These are phyloP conservation scores for Leptinotarsa undecemlineata DNA, from an alignment of 1,140 invertebrate species.

Conservation along the genomic window DNA sequence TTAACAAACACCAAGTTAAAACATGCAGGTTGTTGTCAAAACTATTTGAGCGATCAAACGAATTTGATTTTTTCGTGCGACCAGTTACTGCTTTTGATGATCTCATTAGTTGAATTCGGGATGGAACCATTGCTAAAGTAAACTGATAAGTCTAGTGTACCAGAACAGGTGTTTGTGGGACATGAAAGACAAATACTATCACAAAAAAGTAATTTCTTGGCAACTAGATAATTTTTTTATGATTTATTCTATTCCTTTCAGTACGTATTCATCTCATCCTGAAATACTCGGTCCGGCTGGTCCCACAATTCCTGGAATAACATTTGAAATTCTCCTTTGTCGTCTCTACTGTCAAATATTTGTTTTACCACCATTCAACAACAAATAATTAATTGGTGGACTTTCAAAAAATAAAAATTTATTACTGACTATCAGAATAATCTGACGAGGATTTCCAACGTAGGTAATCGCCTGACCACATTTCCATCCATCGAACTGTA, in stretches of 20 bases:
- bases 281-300: background rate
- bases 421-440: background rate
- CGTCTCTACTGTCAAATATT: no score
- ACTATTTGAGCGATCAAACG: conserved; percentile 9
- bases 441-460: no score
- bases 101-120: background rate
- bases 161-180: background rate
- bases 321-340: background rate
- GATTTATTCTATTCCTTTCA: background rate
- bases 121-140: background rate
- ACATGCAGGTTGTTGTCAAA: background rate
- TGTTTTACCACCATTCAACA: no score
- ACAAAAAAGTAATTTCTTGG: conserved; percentile 10
- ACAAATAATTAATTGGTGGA: no score
- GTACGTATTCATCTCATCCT: background rate
- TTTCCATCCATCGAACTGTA: background rate
- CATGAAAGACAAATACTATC: conserved; percentile 1
- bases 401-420: no score
- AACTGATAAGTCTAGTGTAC: conserved; percentile 1
- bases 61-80: conserved; percentile 11
- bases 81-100: background rate
- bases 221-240: background rate
- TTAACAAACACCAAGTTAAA: background rate
- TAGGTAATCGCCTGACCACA: background rate
- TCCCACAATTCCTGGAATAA: background rate